Evolutionary conservation across 2,113 vertebrate species (phyloP).

Genomic region (Naja naja): DNA sequence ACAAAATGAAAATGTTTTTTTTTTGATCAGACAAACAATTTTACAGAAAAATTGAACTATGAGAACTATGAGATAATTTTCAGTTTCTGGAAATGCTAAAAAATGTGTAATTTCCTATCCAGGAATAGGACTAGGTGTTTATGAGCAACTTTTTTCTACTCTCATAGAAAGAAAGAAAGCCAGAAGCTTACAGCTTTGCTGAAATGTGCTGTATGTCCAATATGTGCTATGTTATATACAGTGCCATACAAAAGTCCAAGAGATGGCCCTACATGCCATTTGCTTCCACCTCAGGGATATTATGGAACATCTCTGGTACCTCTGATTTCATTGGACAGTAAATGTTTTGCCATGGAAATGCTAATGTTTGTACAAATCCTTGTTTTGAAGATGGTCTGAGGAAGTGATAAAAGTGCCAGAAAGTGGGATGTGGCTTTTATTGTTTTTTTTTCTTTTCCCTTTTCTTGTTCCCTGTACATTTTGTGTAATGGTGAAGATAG

Average conservation of each 20-base stretch:
- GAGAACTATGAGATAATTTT: neutral
- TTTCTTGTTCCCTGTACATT: constrained; percentile 11
- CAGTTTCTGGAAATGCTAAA: neutral
- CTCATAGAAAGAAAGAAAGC: neutral
- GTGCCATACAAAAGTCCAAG: neutral
- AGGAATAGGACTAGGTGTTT: neutral
- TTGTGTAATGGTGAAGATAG: neutral
- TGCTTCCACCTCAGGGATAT: neutral
- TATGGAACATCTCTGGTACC: neutral
- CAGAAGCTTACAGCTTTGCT: neutral
- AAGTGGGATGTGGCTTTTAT: constrained; percentile 13
- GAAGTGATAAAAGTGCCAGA: constrained; percentile 2
- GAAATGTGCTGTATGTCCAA: neutral
- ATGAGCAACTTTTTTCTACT: neutral
- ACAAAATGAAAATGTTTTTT: neutral
- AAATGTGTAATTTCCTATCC: constrained; percentile 2
- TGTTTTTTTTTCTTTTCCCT: constrained; percentile 4
- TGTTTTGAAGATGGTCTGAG: neutral
- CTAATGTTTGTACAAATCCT: neutral
- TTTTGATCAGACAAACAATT: neutral
- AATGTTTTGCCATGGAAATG: neutral
- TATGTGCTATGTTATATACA: neutral
- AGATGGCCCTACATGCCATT: neutral
- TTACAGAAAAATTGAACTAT: neutral
- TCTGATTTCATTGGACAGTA: neutral